Conservation (phyloP, 1,140 invertebrate genomes). For the Leucophenga varia region DNA sequence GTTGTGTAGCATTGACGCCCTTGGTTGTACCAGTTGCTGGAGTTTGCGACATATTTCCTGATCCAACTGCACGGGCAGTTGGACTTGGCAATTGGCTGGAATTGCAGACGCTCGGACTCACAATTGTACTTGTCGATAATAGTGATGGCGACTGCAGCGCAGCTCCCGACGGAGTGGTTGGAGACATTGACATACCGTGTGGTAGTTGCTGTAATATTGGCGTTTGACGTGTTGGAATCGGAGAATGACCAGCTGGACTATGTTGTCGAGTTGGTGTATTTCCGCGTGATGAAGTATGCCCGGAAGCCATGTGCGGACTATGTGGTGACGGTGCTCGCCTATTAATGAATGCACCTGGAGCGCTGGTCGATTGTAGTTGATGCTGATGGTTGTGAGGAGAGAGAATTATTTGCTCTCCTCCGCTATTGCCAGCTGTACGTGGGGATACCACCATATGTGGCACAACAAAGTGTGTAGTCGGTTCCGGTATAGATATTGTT, state of each 20-base stretch:
- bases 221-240: slow-evolving; percentile 9
- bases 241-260: slow-evolving; percentile 27
- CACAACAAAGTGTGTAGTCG: slow-evolving; percentile 58
- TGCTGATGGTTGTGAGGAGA: slow-evolving; percentile 29
- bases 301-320: slow-evolving; percentile 38
- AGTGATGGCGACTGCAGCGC: neutral
- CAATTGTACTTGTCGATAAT: neutral
- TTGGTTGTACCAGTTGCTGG: slow-evolving; percentile 20
- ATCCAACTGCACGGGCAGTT: slow-evolving; percentile 21
- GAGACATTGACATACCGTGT: slow-evolving; percentile 14
- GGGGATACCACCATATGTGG: slow-evolving; percentile 61
- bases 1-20: no score
- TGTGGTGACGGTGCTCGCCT: slow-evolving; percentile 42
- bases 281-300: slow-evolving; percentile 20
- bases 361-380: slow-evolving; percentile 24
- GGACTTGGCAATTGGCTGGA: slow-evolving; percentile 41
- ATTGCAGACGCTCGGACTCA: slow-evolving; percentile 6
- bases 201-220: slow-evolving; percentile 21
- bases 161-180: slow-evolving; percentile 12
- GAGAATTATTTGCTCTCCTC: slow-evolving; percentile 6
- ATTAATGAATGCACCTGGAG: slow-evolving; percentile 22
- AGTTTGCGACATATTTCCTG: slow-evolving; percentile 22
- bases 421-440: slow-evolving; percentile 33
- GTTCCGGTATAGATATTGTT: slow-evolving; percentile 63
- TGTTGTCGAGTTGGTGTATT: slow-evolving; percentile 32